These are phyloP conservation scores for Micropoecilia bifurca DNA, from an alignment of 2,797 vertebrate genomes.

Conservation along the genomic window DNA sequence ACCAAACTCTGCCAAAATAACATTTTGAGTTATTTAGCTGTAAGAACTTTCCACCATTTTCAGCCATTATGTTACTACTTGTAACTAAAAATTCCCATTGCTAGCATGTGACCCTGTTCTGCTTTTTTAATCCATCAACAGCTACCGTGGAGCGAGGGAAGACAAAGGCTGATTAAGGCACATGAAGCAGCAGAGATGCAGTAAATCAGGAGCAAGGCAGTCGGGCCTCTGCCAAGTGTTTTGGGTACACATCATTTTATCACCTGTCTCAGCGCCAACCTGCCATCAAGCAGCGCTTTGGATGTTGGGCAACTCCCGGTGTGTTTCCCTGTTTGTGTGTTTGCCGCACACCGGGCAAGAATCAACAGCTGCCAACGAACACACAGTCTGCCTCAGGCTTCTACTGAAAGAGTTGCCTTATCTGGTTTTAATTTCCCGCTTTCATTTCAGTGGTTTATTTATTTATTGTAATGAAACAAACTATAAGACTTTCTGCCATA, in stretches of 20 bases:
- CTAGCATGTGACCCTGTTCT: background rate
- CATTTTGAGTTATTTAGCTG: background rate
- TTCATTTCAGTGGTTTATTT: conserved; percentile 7
- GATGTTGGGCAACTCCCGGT: conserved; percentile 51
- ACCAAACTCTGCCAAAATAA: background rate
- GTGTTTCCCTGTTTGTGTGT: conserved; percentile 30
- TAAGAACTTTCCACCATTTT: background rate
- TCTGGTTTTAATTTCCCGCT: conserved; percentile 1
- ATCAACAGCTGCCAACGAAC: conserved; percentile 65
- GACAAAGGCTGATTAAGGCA: conserved; percentile 7
- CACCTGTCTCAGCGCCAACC: conserved; percentile 55
- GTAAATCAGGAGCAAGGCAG: conserved; percentile 51
- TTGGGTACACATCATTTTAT: conserved; percentile 68
- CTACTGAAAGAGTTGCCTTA: conserved; percentile 14
- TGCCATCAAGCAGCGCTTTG: conserved; percentile 59
- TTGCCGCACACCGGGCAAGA: conserved; percentile 37
- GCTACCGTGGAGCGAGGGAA: background rate
- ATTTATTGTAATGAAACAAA: background rate
- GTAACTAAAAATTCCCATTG: background rate
- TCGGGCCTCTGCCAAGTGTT: conserved; percentile 42
- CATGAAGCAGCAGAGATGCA: conserved; percentile 6
- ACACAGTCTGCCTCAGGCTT: conserved; percentile 41
- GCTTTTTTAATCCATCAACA: background rate
- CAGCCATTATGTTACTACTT: background rate
- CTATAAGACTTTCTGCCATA: background rate